Conservation (phyloP, 2,113 vertebrate genomes). For the Bagarius yarrelli region DNA sequence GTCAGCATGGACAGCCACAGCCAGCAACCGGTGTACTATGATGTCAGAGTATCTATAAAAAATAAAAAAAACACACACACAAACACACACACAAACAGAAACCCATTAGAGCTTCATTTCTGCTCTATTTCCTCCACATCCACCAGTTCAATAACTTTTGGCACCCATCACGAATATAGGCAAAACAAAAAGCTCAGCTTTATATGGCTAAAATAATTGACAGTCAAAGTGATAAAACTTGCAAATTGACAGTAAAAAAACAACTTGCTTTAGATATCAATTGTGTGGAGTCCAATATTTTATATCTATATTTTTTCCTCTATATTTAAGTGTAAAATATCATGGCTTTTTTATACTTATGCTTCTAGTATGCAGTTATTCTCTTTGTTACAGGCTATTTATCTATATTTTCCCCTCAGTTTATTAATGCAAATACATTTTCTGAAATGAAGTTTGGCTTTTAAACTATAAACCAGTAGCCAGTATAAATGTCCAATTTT, state of each 20-base stretch:
- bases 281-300: neutral
- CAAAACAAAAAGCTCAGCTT: neutral
- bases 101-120: neutral
- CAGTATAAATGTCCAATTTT: neutral
- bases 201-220: neutral
- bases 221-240: neutral
- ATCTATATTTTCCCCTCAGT: neutral
- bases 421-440: neutral
- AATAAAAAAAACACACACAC: neutral
- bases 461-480: neutral
- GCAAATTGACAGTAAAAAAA: no score
- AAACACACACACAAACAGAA: neutral
- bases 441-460: neutral
- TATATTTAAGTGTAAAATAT: neutral
- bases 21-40: conserved; percentile 91
- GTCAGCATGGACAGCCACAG: conserved; percentile 87
- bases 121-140: neutral
- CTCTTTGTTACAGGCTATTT: neutral
- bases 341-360: neutral
- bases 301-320: neutral
- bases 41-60: conserved; percentile 87
- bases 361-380: neutral
- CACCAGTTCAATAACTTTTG: neutral
- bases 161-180: neutral
- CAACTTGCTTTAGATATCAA: neutral